Percentiles rank a stretch among this genome's conserved stretches.
phyloP scores from a whole-genome alignment of 2,797 vertebrate genomes.

The Cichlasoma orientale region DNA sequence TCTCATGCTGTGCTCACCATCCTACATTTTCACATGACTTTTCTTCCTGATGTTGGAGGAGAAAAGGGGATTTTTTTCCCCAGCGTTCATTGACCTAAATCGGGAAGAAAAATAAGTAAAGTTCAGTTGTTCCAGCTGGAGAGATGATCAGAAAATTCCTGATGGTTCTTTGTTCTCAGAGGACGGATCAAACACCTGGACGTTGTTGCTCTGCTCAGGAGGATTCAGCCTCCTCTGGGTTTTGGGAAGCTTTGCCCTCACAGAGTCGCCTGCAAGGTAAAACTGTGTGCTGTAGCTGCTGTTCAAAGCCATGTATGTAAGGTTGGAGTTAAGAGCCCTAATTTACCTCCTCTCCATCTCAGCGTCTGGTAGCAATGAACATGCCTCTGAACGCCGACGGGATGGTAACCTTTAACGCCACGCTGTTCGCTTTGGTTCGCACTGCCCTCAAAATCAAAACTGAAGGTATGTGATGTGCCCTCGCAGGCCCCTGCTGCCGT shows the following conservation, averaged over 20 bases:
- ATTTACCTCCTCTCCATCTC: neutral
- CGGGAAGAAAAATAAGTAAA: neutral
- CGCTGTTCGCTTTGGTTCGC: conserved; percentile 95
- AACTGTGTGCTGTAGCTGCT: neutral
- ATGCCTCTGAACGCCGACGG: conserved; percentile 94
- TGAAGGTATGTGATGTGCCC: conserved; percentile 80
- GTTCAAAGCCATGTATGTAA: neutral
- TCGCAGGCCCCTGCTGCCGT: neutral
- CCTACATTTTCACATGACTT: neutral
- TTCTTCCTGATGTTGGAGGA: neutral
- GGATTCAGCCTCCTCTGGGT: conserved; percentile 96
- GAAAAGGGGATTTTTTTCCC: neutral
- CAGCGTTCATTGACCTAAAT: neutral
- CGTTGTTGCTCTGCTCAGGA: conserved; percentile 91
- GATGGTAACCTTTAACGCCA: conserved; percentile 96
- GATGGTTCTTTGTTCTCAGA: conserved; percentile 68
- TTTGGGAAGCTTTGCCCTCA: conserved; percentile 97
- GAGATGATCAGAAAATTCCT: neutral
- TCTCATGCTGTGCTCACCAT: neutral
- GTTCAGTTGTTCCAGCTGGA: neutral
- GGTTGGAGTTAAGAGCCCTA: neutral
- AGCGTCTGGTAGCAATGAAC: conserved; percentile 98
- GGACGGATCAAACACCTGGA: conserved; percentile 97
- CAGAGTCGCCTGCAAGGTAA: conserved; percentile 85
- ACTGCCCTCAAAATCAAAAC: conserved; percentile 98